Base-by-base conservation (phyloP, 2,888 invertebrate genomes). In the Andrena dorsata region DNA sequence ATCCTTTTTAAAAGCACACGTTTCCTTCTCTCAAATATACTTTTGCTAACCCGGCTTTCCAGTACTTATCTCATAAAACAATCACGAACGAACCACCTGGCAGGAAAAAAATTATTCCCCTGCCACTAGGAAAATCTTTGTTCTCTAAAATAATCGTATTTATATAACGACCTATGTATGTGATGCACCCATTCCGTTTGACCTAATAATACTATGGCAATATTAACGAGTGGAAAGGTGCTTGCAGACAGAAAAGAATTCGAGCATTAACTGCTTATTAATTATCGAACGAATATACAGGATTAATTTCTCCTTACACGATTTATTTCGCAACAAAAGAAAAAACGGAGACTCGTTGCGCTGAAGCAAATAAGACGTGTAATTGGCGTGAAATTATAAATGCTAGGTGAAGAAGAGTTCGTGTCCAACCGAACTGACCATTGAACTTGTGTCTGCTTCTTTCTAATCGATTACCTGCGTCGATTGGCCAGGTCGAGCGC, bases 391-490 rank as follows among this genome's bases (percentile, higher is more conserved):
- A 53, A 61, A 65, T 47, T 64, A 35, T 30, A 20, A 30, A 20
- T 35, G 41, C 47, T 47, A 58, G 26, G 8, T 20, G 5, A 20
- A 23, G 64, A 30, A n/a, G n/a, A 23, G 35, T 28, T n/a, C 23
- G 23, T 58, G 26, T 32, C 26, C 5, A 32, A 6, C 10, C 23
- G n/a, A 69, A 16, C n/a, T 41, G 26, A 26, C 71, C 71, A 49
- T 63, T 61, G 49, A 28, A 51, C 32, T 64, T 30, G 32, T 60
- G 58, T 63, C 68, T 71, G 63, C 47, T 60, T 60, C 56, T 51
- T 82, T 75, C 66, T 68, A 74, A 83, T 82, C 83, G 82, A 83
- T 83, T 82, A 71, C 30, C 63, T 71, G 26, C 26, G 20, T 74
- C 83, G 78, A 83, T 77, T 71, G 30, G 2, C 23, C 28, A 10